A percentile compares a stretch with the other conserved stretches of the same genome.
These are phyloP conservation scores for Euphonia xanthogaster DNA, from an alignment of 2,797 vertebrate genomes.

Conservation along the genomic window DNA sequence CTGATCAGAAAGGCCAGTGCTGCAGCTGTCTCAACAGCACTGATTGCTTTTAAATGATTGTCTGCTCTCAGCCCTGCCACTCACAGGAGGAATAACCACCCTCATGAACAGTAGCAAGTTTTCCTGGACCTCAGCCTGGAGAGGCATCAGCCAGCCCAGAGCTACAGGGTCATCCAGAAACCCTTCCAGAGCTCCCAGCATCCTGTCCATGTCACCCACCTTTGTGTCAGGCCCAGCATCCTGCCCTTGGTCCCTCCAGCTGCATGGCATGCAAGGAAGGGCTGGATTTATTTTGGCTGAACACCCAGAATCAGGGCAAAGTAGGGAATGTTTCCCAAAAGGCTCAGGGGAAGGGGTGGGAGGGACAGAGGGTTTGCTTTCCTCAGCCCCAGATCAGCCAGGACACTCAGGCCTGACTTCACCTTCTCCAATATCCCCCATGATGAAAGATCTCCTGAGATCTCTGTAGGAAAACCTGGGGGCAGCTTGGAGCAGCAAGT, in stretches of 20 bases:
- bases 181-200: background rate
- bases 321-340: background rate
- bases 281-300: background rate
- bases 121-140: conserved; percentile 31
- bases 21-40: conserved; percentile 64
- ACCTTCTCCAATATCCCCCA: background rate
- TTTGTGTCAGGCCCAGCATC: background rate
- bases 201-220: background rate
- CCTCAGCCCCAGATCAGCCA: background rate
- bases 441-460: background rate
- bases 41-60: conserved; percentile 37
- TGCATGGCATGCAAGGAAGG: background rate
- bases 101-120: conserved; percentile 41
- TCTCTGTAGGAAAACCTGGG: background rate
- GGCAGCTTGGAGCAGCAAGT: background rate
- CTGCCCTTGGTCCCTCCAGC: background rate
- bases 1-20: conserved; percentile 31
- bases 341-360: background rate
- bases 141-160: background rate
- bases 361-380: background rate
- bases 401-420: background rate
- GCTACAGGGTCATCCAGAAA: background rate
- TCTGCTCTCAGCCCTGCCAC: conserved; percentile 31
- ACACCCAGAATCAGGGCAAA: background rate
- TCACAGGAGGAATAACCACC: conserved; percentile 15